These are phyloP conservation scores for Oxystoma pomonae DNA, from an alignment of 2,888 invertebrate species.

Conservation along the genomic window DNA sequence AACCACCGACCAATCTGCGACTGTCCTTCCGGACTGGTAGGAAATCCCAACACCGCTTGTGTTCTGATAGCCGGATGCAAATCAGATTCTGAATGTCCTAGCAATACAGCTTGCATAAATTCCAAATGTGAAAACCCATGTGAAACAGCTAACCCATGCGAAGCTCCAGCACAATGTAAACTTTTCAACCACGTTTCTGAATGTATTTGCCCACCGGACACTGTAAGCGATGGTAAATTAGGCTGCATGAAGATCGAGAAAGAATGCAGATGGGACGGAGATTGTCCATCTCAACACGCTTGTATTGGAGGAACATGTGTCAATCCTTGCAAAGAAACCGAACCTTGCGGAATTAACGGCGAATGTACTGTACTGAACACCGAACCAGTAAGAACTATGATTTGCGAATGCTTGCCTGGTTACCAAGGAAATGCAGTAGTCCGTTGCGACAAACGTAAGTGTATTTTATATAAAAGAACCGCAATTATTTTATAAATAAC, in stretches of 20 bases:
- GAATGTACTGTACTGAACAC: conserved; percentile 77
- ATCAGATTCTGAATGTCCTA: conserved; percentile 74
- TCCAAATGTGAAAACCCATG: conserved; percentile 77
- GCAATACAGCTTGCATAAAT: conserved; percentile 76
- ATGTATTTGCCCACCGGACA: conserved; percentile 79
- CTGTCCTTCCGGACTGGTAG: conserved; percentile 75
- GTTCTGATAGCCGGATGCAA: conserved; percentile 71
- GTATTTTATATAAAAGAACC: too few relatives aligned
- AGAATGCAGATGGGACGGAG: conserved; percentile 71
- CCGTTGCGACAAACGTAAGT: conserved; percentile 76
- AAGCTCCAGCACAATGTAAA: conserved; percentile 69
- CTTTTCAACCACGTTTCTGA: conserved; percentile 72
- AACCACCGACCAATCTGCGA: conserved; percentile 81
- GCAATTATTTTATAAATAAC: too few relatives aligned
- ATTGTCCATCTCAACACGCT: conserved; percentile 79
- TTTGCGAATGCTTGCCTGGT: conserved; percentile 82
- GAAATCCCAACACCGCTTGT: conserved; percentile 77
- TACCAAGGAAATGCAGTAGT: conserved; percentile 84
- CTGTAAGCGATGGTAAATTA: conserved; percentile 57
- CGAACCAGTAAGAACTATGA: conserved; percentile 79
- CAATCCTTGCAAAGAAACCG: conserved; percentile 74
- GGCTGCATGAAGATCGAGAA: conserved; percentile 59
- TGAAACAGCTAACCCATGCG: conserved; percentile 61
- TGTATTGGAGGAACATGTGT: conserved; percentile 79
- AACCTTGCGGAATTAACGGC: conserved; percentile 79